phyloP scores from a whole-genome alignment of 2,888 invertebrate genomes.

The Chymomyza fuscimana region DNA sequence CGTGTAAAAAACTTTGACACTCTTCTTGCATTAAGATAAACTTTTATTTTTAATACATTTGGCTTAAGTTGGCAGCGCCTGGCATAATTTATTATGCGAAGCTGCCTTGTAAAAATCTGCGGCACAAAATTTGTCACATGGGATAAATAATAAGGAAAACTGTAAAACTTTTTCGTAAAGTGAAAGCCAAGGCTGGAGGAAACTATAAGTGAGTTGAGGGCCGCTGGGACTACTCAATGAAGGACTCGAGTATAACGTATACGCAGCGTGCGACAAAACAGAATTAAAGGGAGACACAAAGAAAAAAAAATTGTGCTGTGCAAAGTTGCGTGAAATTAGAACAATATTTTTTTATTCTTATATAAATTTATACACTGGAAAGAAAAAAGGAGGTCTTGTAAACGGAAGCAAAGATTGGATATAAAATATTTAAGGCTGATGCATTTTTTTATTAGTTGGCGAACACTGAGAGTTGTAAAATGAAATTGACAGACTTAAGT shows the following conservation, averaged over 20 bases:
- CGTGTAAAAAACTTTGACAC: constrained; percentile 56
- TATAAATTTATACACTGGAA: constrained; percentile 5
- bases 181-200: not conserved
- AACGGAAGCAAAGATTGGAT: constrained; percentile 42
- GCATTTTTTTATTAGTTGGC: too few relatives aligned
- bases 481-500: too few relatives aligned
- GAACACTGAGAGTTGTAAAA: too few relatives aligned
- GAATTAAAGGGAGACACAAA: not conserved
- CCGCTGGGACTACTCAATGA: not conserved
- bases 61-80: constrained; percentile 13
- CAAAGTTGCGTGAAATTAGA: constrained; percentile 17
- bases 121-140: constrained; percentile 74
- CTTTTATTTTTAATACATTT: constrained; percentile 26
- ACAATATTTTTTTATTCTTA: constrained; percentile 10
- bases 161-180: constrained; percentile 18
- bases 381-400: constrained; percentile 22
- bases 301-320: constrained; percentile 1
- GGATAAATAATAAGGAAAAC: constrained; percentile 70
- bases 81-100: constrained; percentile 59
- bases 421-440: too few relatives aligned
- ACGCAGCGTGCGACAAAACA: not conserved
- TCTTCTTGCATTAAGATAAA: constrained; percentile 30
- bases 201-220: not conserved
- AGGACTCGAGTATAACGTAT: not conserved
- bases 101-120: constrained; percentile 53